A percentile compares a stretch with the other conserved stretches of the same genome.
Conservation (phyloP, 2,888 invertebrate species). For the Caenorhabditis auriculariae region DNA sequence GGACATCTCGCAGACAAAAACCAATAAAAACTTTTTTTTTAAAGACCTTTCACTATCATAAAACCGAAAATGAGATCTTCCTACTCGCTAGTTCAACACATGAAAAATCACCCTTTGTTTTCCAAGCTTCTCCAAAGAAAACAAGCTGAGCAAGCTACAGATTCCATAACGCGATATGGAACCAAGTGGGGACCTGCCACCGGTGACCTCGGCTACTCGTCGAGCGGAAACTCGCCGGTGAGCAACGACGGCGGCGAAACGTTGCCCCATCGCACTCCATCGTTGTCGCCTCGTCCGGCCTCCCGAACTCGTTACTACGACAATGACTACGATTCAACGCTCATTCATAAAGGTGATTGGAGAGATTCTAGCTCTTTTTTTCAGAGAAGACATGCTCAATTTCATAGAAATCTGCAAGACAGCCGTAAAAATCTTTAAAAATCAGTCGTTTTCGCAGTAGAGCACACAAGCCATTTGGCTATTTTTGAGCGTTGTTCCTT, state of each 20-base stretch:
- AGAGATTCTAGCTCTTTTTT: background rate
- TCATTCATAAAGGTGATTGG: slow-evolving; percentile 22
- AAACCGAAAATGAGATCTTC: too few relatives aligned
- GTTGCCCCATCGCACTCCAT: slow-evolving; percentile 47
- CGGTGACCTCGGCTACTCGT: slow-evolving; percentile 48
- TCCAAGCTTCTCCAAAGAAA: background rate
- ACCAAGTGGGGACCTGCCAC: slow-evolving; percentile 45
- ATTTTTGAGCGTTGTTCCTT: background rate
- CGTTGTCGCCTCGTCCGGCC: slow-evolving; percentile 39
- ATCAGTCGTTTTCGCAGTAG: background rate
- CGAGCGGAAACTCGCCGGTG: slow-evolving; percentile 42
- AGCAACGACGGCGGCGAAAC: slow-evolving; percentile 8
- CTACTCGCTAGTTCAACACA: too few relatives aligned
- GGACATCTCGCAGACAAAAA: too few relatives aligned
- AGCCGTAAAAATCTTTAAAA: background rate
- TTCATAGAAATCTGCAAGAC: slow-evolving; percentile 2
- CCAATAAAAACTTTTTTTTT: too few relatives aligned
- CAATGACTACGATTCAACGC: slow-evolving; percentile 33
- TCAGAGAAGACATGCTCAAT: background rate
- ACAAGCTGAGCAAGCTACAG: slow-evolving; percentile 23
- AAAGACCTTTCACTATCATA: too few relatives aligned
- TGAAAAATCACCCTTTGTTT: background rate
- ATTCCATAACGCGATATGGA: slow-evolving; percentile 46
- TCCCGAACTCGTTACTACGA: slow-evolving; percentile 39
- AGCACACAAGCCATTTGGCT: background rate